phyloP scores from a whole-genome alignment of 2,888 invertebrate species.

The Tricholauxania praeusta region DNA sequence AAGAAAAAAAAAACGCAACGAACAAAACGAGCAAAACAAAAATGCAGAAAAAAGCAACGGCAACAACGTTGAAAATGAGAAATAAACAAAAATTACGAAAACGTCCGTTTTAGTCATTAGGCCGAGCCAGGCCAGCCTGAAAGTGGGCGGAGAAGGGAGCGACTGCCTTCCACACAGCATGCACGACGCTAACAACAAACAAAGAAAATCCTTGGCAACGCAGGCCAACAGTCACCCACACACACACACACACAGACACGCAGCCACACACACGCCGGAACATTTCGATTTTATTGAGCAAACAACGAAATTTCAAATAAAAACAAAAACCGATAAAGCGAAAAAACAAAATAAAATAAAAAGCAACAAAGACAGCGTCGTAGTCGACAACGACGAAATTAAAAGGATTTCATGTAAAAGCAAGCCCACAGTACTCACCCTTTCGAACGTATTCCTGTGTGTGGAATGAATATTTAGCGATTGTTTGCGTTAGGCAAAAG shows the following conservation, averaged over 20 bases:
- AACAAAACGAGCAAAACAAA: conserved; percentile 48
- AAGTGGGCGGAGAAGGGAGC: conserved; percentile 9
- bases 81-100: conserved; percentile 42
- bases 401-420: conserved; percentile 7
- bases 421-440: neutral
- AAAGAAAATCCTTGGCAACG: conserved; percentile 66
- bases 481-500: too few species aligned
- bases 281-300: conserved; percentile 66
- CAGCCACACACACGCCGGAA: conserved; percentile 36
- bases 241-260: conserved; percentile 25
- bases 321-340: conserved; percentile 60
- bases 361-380: conserved; percentile 1
- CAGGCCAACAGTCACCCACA: conserved; percentile 40
- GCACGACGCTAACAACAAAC: conserved; percentile 50
- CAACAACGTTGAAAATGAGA: conserved; percentile 30
- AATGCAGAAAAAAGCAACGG: conserved; percentile 31
- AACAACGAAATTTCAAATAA: conserved; percentile 63
- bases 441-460: neutral
- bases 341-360: conserved; percentile 50
- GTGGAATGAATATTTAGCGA: too few species aligned
- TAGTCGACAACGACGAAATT: neutral
- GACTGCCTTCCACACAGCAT: conserved; percentile 12
- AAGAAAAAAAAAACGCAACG: conserved; percentile 40
- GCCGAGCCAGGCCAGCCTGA: conserved; percentile 33
- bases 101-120: conserved; percentile 57